Base-by-base conservation (phyloP, 2,797 vertebrate genomes). In the Crypturellus tataupa region DNA sequence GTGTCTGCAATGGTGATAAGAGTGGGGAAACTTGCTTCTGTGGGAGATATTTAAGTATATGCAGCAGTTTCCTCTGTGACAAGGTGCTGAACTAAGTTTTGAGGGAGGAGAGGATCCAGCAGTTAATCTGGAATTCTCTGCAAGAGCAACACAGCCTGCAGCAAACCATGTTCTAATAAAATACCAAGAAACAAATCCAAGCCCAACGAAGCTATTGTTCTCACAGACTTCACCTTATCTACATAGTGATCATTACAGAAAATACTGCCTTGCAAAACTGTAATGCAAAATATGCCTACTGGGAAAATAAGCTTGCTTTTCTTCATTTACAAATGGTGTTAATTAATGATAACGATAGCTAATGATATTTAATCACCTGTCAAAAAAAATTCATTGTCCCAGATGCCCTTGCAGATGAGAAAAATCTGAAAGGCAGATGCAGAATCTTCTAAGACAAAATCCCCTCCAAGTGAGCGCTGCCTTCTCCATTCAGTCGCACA, bases 361-460 rank as follows among this genome's bases (percentile, higher is more conserved):
- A 95, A 95, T 87, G 60, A 73, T 89, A 95, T 85, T 93, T 95
- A 93, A 95, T 94, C 90, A 90, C 88, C 78, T 73, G 78, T 46
- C 82, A 80, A 90, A 94, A 92, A 62, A 46, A 42, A 12, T 4
- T 72, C 40, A 70, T 80, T 88, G 71, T 70, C 83, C 60, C 71
- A 31, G 33, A 72, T 76, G 55, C 80, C 91, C 95, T 83, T 93
- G 89, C 49, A 83, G 69, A 81, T 39, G 47, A 87, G 58, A 88
- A 90, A 79, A 65, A n/a, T 58, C 67, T 53, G 39, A 73, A 64
- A 82, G 88, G 80, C 60, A 77, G 60, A 73, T 11, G 77, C 9
- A 42, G 35, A 25, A 77, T 64, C 70, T 72, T 73, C 46, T n/a
- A 70, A 58, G 47, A 23, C 8, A 16, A 85, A 73, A 90, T 40